Evolutionary conservation across 2,113 vertebrate genomes (phyloP).

Genomic region (Alligator mississippiensis): DNA sequence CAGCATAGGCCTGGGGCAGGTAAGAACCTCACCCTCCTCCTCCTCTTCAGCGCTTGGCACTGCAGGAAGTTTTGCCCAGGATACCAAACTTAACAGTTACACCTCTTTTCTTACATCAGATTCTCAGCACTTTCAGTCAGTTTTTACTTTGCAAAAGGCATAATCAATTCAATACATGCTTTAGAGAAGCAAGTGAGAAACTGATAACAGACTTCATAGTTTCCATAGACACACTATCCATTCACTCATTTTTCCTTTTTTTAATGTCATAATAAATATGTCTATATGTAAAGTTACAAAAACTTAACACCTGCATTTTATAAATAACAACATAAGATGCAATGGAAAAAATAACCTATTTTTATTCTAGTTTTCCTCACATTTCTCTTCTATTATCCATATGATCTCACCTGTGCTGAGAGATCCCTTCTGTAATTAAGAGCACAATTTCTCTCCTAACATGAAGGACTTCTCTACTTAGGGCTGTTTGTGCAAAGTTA

Average conservation of each 20-base stretch:
- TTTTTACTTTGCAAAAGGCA: neutral
- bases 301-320: neutral
- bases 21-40: no score
- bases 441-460: neutral
- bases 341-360: neutral
- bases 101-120: neutral
- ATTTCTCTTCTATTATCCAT: accelerated
- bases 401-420: neutral
- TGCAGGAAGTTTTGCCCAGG: no score
- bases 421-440: neutral
- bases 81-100: no score
- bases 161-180: neutral
- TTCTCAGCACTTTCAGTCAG: neutral
- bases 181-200: neutral
- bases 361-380: neutral
- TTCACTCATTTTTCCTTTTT: neutral
- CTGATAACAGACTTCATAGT: neutral
- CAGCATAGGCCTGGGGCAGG: no score
- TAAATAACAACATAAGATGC: neutral
- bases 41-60: no score
- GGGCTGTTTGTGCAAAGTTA: no score
- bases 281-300: neutral
- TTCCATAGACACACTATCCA: neutral
- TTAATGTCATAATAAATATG: neutral
- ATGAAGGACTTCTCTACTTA: no score